Evolutionary conservation across 2,113 vertebrate species (phyloP).

Genomic region (Hepsetus odoe): DNA sequence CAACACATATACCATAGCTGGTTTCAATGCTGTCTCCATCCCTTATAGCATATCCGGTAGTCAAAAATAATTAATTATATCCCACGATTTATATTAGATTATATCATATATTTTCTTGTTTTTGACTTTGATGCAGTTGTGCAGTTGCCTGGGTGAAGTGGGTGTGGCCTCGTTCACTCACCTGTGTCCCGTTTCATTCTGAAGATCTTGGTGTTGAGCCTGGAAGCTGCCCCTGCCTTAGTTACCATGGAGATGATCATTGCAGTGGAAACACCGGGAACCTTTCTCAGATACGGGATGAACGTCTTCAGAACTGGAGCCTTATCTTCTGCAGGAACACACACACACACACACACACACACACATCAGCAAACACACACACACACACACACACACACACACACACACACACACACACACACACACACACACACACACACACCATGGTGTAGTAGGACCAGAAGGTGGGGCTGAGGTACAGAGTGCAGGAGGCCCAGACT

Average conservation of each 20-base stretch:
- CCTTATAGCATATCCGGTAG: too few relatives aligned
- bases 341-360: neutral
- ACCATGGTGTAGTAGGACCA: constrained; percentile 66
- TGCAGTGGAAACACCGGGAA: neutral
- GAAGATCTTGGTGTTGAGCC: neutral
- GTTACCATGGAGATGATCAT: constrained; percentile 27
- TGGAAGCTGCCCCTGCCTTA: constrained; percentile 33
- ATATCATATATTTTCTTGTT: too few relatives aligned
- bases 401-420: neutral
- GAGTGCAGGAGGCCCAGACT: constrained; percentile 61
- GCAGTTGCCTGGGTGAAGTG: too few relatives aligned
- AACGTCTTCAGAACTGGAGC: constrained; percentile 55
- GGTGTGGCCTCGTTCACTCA: constrained; percentile 39
- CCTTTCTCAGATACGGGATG: neutral
- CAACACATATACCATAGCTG: too few relatives aligned
- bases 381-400: neutral
- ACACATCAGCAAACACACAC: neutral
- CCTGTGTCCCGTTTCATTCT: constrained; percentile 50
- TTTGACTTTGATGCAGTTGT: too few relatives aligned
- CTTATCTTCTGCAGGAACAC: constrained; percentile 58
- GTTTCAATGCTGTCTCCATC: too few relatives aligned
- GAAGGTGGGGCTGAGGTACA: constrained; percentile 66
- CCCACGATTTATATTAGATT: too few relatives aligned
- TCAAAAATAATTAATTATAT: too few relatives aligned
- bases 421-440: too few relatives aligned